Evolutionary conservation across 2,113 vertebrate species (phyloP), one percentile per base, ranked within the genome.

Genomic region (Lynx canadensis): DNA sequence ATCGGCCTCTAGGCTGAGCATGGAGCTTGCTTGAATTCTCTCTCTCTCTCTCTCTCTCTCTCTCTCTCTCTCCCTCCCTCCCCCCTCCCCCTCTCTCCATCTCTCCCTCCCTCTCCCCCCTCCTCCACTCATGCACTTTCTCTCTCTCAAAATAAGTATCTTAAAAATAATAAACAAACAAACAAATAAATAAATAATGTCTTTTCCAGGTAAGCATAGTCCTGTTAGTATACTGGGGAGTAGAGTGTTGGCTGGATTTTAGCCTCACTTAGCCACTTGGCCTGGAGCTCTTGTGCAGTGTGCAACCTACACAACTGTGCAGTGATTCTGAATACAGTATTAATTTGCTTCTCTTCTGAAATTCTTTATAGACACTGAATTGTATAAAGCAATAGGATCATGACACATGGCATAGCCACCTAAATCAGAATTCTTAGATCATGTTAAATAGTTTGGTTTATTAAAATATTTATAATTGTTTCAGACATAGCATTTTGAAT

Each of bases 261-360:
- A 88, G 76, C 14, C 50, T 29, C 48, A 25, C 18, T 60, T 78
- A 69, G 76, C 38, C 82, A 36, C 8, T 83, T 95, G 60, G 74
- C 3, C 14, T 87, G 68, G 38, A 82, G 80, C 87, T 86, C 80
- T 74, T 66, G 2, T 12, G 13, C 82, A 60, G 73, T 66, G n/a
- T 87, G 36, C 68, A 74, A 1, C 33, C 79, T 60, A 66, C 14
- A 50, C 33, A 81, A 36, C 38, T 18, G 3, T 89, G 29, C 36
- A 80, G 29, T 50, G 57, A 82, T 94, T 91, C 68, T 78, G 21
- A 88, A 83, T 86, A 5, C 23, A n/a, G 8, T 94, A 52, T 91
- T 95, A 55, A 85, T 85, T 87, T 87, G 27, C 57, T 95, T 91
- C 57, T n/a, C 57, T 79, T 97, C 57, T 88, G 60, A 91, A 96